Evolutionary conservation across 2,797 vertebrate genomes (phyloP).

Genomic region (Acanthornis magna): DNA sequence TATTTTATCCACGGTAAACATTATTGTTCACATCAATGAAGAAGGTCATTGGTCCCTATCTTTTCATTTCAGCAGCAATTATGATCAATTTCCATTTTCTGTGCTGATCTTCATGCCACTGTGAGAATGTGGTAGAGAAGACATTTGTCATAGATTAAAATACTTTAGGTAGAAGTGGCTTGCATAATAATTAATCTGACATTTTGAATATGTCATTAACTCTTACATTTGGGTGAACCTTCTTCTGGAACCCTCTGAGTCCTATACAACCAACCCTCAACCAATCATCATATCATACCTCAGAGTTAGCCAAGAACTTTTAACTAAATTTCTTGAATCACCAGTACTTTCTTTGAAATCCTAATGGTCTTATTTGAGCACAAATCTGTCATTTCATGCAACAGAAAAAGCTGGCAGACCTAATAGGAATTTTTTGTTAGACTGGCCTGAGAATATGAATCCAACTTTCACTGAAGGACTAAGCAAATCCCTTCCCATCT

Average conservation of each 20-base stretch:
- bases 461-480: background rate
- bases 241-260: background rate
- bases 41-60: background rate
- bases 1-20: background rate
- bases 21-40: background rate
- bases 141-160: background rate
- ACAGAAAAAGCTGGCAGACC: background rate
- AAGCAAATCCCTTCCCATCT: background rate
- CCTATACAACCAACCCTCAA: background rate
- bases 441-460: background rate
- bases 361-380: background rate
- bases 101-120: background rate
- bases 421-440: background rate
- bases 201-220: background rate
- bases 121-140: background rate
- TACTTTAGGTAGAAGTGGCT: background rate
- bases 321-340: background rate
- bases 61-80: background rate
- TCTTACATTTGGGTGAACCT: background rate
- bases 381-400: background rate
- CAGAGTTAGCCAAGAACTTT: background rate
- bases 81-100: slow-evolving; percentile 1
- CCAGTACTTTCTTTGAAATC: background rate
- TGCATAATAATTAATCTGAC: background rate
- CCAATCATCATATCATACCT: background rate